Base-by-base conservation (phyloP, 2,797 vertebrate genomes). In the Dendrocincla tyrannina region DNA sequence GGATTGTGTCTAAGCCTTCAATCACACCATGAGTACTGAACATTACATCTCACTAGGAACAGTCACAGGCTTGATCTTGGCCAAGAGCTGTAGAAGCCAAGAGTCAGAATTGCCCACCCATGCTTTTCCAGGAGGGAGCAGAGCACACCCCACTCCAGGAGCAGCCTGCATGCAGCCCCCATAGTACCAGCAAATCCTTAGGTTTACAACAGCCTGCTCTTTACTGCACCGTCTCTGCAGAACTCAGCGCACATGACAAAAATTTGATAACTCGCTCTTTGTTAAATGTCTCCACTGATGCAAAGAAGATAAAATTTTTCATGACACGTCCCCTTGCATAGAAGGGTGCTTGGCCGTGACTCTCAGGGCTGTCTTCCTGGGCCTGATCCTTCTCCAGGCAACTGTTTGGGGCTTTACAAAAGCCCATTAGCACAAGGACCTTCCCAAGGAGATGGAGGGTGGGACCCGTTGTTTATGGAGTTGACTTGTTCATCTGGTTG, bases 401-500 rank as follows among this genome's bases (percentile, higher is more conserved):
- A 6, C 55, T 39, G 25, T 25, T 80, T 30, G 25, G 28, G 30
- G n/a, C 23, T 89, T 79, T 70, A 81, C 30, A 53, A 50, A 86
- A 89, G 24, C 39, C 60, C 41, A 3, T 53, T 64, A 68, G 42
- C 23, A 47, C 11, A 64, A 33, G 44, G 55, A 76, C 28, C 42
- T 84, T 35, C 62, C 55, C 33, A 62, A 47, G 79, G 42, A 86
- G 58, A 82, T 25, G 44, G 79, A 90, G 50, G 63, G 44, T 59
- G 44, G 66, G 91, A 78, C 64, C 85, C 63, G 41, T 59, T 0
- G 0, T 28, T 95, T 37, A 14, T 50, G 49, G 83, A 91, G 67
- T 56, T 73, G 35, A 88, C 47, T 69, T 62, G 44, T 75, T 93
- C 81, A 73, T 81, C 76, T 88, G 49, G 69, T 86, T 94, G 79